Evolutionary conservation across 2,797 vertebrate genomes (phyloP).

Genomic region (Sebastes taczanowskii): DNA sequence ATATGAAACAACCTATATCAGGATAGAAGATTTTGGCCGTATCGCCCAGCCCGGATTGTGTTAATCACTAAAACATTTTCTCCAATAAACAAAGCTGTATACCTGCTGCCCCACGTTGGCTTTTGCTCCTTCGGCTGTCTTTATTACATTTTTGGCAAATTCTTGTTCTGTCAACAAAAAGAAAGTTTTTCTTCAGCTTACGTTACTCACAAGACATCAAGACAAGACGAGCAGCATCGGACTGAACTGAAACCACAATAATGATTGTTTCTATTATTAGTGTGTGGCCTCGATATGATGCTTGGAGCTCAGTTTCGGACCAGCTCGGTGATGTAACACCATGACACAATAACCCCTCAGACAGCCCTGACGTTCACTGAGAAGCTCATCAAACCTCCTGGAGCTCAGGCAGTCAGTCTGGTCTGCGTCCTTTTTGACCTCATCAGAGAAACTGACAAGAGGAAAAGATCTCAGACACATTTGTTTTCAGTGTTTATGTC

Average conservation of each 20-base stretch:
- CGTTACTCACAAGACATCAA: neutral
- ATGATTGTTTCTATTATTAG: neutral
- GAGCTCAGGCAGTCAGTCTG: neutral
- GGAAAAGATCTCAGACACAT: neutral
- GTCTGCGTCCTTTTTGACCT: neutral
- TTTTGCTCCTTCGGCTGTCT: slow-evolving; percentile 87
- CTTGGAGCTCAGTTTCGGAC: neutral
- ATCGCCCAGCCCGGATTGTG: neutral
- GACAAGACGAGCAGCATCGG: neutral
- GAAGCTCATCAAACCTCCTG: neutral
- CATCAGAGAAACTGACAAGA: neutral
- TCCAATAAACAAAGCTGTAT: slow-evolving; percentile 20
- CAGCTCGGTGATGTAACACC: neutral
- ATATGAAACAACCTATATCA: no score
- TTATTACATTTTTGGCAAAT: slow-evolving; percentile 89
- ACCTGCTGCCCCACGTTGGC: slow-evolving; percentile 88
- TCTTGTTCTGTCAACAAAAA: slow-evolving; percentile 86
- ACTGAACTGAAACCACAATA: neutral
- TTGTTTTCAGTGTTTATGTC: neutral
- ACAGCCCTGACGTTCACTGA: neutral
- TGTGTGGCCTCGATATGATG: neutral
- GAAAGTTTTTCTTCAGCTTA: neutral
- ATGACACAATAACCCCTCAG: neutral
- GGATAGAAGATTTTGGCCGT: no score
- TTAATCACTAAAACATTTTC: neutral